Percentiles rank a stretch among this genome's conserved stretches.
Evolutionary conservation across 2,888 invertebrate genomes (phyloP).

Genomic region (Pristionchus mayeri): DNA sequence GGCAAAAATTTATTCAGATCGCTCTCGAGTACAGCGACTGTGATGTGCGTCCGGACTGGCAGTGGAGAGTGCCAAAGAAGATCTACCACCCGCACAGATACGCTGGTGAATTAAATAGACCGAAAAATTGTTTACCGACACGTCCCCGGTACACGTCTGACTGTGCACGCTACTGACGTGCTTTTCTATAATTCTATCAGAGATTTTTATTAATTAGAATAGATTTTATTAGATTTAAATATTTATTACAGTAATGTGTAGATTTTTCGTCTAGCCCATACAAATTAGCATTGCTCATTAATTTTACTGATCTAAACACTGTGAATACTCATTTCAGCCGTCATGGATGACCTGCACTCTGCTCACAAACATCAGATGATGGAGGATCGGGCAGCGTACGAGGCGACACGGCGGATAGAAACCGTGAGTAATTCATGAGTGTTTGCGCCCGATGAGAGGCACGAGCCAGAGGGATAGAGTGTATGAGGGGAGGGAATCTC

Average conservation of each 20-base stretch:
- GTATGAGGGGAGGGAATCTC: too few species aligned
- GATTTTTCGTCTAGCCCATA: too few species aligned
- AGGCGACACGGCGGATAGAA: not conserved
- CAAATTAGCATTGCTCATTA: too few species aligned
- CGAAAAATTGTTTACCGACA: too few species aligned
- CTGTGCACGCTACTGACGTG: too few species aligned
- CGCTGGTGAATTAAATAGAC: not conserved
- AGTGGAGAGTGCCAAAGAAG: constrained; percentile 18
- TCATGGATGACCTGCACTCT: constrained; percentile 9
- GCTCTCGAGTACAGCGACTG: constrained; percentile 25
- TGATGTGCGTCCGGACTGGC: constrained; percentile 14
- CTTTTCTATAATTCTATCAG: not conserved
- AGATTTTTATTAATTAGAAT: not conserved
- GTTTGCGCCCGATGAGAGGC: too few species aligned
- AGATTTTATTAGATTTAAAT: not conserved
- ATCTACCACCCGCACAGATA: constrained; percentile 33
- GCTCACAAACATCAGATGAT: not conserved
- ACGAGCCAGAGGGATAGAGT: too few species aligned
- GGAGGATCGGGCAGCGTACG: not conserved
- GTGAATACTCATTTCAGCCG: not conserved
- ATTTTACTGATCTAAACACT: too few species aligned
- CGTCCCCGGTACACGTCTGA: too few species aligned
- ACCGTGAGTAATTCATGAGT: constrained; percentile 18
- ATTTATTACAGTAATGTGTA: too few species aligned
- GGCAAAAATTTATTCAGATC: constrained; percentile 7